Percentiles rank a stretch among this genome's conserved stretches.
phyloP scores from a whole-genome alignment of 2,797 vertebrate genomes.

The Oryzias dopingdopingensis region DNA sequence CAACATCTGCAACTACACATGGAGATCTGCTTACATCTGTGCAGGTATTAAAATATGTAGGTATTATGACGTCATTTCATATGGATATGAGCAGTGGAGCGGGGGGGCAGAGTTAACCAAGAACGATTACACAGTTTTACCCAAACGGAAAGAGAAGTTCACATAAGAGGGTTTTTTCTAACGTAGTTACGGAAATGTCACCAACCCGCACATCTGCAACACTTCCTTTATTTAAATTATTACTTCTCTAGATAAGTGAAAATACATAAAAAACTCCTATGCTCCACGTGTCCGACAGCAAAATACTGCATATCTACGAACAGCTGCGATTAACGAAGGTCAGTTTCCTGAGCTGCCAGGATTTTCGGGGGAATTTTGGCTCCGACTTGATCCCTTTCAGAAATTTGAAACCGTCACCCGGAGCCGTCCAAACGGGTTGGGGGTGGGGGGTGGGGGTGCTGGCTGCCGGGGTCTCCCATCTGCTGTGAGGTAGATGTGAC shows the following conservation, averaged over 20 bases:
- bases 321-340: slow-evolving; percentile 74
- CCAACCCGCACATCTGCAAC: slow-evolving; percentile 71
- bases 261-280: slow-evolving; percentile 79
- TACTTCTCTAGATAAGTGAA: slow-evolving; percentile 76
- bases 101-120: slow-evolving; percentile 57
- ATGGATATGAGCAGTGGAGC: slow-evolving; percentile 49
- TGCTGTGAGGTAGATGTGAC: slow-evolving; percentile 71
- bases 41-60: slow-evolving; percentile 80
- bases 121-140: slow-evolving; percentile 77
- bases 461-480: slow-evolving; percentile 47
- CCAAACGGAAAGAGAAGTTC: slow-evolving; percentile 72
- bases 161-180: slow-evolving; percentile 58
- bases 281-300: slow-evolving; percentile 81
- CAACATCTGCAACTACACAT: slow-evolving; percentile 83
- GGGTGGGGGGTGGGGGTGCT: slow-evolving; percentile 1
- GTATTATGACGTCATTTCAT: slow-evolving; percentile 76
- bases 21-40: slow-evolving; percentile 80
- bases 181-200: slow-evolving; percentile 82
- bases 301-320: slow-evolving; percentile 87
- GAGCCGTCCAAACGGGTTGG: slow-evolving; percentile 34
- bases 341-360: slow-evolving; percentile 83
- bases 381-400: slow-evolving; percentile 79
- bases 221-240: slow-evolving; percentile 59
- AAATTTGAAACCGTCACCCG: slow-evolving; percentile 45
- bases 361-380: slow-evolving; percentile 75